Percentiles rank a stretch among this genome's conserved stretches.
Evolutionary conservation across 2,113 vertebrate genomes (phyloP).

Genomic region (Charadrius vociferus): DNA sequence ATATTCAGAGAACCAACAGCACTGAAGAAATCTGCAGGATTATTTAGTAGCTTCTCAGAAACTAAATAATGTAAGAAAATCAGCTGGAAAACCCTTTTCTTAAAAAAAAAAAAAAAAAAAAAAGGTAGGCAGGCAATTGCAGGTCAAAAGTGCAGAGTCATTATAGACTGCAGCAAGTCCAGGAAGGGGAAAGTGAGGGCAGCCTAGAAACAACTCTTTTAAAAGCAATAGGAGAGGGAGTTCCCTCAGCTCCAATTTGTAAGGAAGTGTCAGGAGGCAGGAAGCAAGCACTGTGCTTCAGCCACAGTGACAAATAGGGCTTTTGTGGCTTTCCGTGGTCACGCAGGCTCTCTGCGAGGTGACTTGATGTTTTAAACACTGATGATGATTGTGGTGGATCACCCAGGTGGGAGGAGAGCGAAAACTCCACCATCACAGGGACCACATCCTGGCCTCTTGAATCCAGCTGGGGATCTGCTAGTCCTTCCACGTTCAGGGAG

Average conservation of each 20-base stretch:
- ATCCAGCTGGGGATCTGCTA: not conserved
- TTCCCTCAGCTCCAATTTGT: not conserved
- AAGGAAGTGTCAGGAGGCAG: not conserved
- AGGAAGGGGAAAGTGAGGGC: not conserved
- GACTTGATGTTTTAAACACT: not conserved
- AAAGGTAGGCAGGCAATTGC: not conserved
- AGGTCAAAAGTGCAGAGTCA: not conserved
- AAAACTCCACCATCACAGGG: not conserved
- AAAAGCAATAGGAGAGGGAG: not conserved
- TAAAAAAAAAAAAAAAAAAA: not conserved
- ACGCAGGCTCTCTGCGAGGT: not conserved
- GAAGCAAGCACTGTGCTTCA: not conserved
- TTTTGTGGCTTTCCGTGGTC: not conserved
- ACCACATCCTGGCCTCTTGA: not conserved
- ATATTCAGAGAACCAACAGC: not conserved
- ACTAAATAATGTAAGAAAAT: not conserved
- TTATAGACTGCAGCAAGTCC: not conserved
- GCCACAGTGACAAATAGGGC: not conserved
- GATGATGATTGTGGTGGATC: not conserved
- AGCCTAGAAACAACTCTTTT: not conserved
- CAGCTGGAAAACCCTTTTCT: not conserved
- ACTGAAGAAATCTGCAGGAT: not conserved
- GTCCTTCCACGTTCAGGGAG: not conserved
- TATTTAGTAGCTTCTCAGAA: not conserved
- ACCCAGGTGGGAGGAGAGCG: not conserved